Base-by-base conservation (phyloP, 2,797 vertebrate species). In the Molossus alvarezi region DNA sequence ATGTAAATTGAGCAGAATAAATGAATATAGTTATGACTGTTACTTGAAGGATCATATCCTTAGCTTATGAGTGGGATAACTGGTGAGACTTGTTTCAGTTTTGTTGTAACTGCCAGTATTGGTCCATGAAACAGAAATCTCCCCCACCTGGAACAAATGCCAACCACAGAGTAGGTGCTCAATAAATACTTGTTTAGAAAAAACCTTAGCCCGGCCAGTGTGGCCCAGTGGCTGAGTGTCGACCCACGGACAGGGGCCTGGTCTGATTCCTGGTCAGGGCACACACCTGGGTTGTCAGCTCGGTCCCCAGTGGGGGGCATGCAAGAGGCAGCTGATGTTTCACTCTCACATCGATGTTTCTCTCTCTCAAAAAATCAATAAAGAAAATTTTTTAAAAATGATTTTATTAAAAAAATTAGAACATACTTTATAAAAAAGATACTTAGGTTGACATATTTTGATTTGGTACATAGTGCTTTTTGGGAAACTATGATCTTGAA, bases 401-500 rank as follows among this genome's bases (percentile, higher is more conserved):
- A 45, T 45, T 45, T 45, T 45, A 45, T 45, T 45, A 45, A 45
- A 45, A 45, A 45, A 45, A 45, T 45, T 33, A 33, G 33, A 33
- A 33, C 33, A 33, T 33, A 33, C 33, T 33, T 33, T 33, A 33
- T 45, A 45, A 45, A 79, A 81, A 91, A 86, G 33, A 10, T 62
- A 45, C 62, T 80, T 71, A 45, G 41, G 41, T 45, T 76, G 25
- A 62, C 27, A 62, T 33, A 82, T 79, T 94, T 92, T 60, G 37
- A 64, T 25, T 58, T 48, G 20, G 37, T 76, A n/a, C 53, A 9
- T 69, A n/a, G 29, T 94, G 48, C 48, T 65, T 93, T 88, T 75
- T 79, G 71, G 71, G 27, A 41, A 91, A 77, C 27, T 81, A 29
- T 92, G 55, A 76, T 84, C 18, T 80, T 62, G 12, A 95, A 76